Evolutionary conservation across 2,113 vertebrate species (phyloP).

Genomic region (Bubalus kerabau): DNA sequence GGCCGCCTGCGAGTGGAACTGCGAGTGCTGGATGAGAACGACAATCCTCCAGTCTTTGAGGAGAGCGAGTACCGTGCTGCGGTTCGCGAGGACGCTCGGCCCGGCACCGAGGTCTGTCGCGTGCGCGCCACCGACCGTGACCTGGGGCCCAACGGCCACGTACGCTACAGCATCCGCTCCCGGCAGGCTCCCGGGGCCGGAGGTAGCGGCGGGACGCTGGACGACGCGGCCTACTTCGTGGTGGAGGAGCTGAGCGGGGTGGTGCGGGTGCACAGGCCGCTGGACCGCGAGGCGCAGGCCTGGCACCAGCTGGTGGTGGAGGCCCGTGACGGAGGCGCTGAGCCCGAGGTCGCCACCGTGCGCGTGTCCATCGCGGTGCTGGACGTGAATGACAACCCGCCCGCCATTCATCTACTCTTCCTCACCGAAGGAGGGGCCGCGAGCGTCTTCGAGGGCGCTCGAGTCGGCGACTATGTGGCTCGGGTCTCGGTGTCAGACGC

Average conservation of each 20-base stretch:
- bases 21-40: constrained; percentile 90
- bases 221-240: constrained; percentile 73
- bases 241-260: constrained; percentile 85
- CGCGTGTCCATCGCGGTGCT: constrained; percentile 86
- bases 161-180: constrained; percentile 85
- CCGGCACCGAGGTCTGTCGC: constrained; percentile 81
- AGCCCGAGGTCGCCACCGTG: constrained; percentile 86
- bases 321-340: constrained; percentile 85
- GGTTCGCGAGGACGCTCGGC: constrained; percentile 83
- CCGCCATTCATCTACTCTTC: constrained; percentile 85
- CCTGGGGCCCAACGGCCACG: constrained; percentile 83
- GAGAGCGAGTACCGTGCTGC: constrained; percentile 83
- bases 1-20: constrained; percentile 83
- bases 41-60: constrained; percentile 90
- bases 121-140: constrained; percentile 89
- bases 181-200: constrained; percentile 79
- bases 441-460: constrained; percentile 85
- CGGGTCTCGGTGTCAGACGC: constrained; percentile 90
- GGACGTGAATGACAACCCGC: constrained; percentile 92
- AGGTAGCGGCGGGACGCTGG: background rate
- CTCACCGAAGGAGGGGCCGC: constrained; percentile 87
- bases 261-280: constrained; percentile 82
- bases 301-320: constrained; percentile 87
- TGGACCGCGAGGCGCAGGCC: constrained; percentile 87
- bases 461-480: constrained; percentile 86